Evolutionary conservation across 1,140 invertebrate genomes (phyloP).

Genomic region (Helicoverpa armigera): DNA sequence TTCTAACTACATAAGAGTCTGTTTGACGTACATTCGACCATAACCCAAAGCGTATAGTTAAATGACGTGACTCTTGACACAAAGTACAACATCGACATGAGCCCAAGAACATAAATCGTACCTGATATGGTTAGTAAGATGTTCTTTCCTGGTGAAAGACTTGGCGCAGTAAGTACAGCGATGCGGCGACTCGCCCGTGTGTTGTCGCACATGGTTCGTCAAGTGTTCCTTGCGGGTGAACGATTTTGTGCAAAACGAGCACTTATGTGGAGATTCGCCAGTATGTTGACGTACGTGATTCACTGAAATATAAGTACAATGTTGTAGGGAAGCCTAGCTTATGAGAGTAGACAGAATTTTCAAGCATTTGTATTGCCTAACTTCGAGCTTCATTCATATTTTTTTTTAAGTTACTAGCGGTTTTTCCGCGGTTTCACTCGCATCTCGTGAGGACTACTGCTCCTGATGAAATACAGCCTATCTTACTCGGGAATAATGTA

Average conservation of each 20-base stretch:
- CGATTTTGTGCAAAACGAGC: constrained; percentile 93
- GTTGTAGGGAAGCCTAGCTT: background rate
- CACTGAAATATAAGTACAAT: constrained; percentile 69
- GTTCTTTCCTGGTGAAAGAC: constrained; percentile 92
- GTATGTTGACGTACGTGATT: constrained; percentile 94
- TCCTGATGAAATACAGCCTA: too few species aligned
- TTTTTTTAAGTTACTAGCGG: too few species aligned
- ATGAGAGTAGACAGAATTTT: too few species aligned
- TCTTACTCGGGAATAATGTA: too few species aligned
- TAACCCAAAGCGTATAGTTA: background rate
- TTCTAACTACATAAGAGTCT: background rate
- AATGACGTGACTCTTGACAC: constrained; percentile 12
- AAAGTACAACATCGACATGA: constrained; percentile 10
- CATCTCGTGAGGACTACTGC: too few species aligned
- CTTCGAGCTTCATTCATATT: too few species aligned
- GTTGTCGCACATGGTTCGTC: constrained; percentile 90
- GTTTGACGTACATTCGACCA: background rate
- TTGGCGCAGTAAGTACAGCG: constrained; percentile 92
- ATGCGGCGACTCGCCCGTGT: constrained; percentile 93
- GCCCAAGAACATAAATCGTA: constrained; percentile 37
- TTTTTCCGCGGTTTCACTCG: too few species aligned
- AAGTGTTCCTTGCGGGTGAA: constrained; percentile 94
- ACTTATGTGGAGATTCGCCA: constrained; percentile 93
- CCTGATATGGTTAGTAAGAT: constrained; percentile 79
- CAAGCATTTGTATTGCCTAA: too few species aligned